These are phyloP conservation scores for Hoplias malabaricus DNA, from an alignment of 2,113 vertebrate genomes.

Conservation along the genomic window DNA sequence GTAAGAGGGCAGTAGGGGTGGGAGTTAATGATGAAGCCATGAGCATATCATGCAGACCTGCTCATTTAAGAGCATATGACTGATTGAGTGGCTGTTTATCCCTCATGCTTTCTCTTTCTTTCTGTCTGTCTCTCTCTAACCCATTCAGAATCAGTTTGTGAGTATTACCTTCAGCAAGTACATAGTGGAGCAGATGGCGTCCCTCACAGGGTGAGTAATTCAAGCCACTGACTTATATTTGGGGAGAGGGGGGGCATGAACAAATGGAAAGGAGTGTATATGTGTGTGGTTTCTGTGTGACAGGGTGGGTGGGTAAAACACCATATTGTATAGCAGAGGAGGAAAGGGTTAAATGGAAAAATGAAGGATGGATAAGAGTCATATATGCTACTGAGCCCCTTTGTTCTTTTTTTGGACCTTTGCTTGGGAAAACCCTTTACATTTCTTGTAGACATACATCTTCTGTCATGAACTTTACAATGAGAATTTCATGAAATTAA, in stretches of 20 bases:
- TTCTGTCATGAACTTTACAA: neutral
- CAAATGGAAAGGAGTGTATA: constrained; percentile 49
- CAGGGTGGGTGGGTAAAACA: constrained; percentile 22
- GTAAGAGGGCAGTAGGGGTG: constrained; percentile 3
- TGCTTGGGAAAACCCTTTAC: constrained; percentile 33
- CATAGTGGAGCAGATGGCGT: constrained; percentile 93
- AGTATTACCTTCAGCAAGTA: constrained; percentile 92
- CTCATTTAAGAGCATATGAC: constrained; percentile 49
- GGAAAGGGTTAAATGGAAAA: constrained; percentile 37
- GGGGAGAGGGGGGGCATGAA: constrained; percentile 44
- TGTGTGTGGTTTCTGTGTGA: constrained; percentile 29
- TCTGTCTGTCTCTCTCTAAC: constrained; percentile 67
- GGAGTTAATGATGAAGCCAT: constrained; percentile 51
- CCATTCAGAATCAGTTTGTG: constrained; percentile 90
- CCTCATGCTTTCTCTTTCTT: constrained; percentile 44
- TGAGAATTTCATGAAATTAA: neutral
- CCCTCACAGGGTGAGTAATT: constrained; percentile 90
- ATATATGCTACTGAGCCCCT: constrained; percentile 15
- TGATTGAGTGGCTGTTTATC: constrained; percentile 36
- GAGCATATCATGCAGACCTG: constrained; percentile 42
- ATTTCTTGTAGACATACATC: neutral
- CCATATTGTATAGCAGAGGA: constrained; percentile 33
- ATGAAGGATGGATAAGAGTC: neutral
- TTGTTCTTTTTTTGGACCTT: neutral
- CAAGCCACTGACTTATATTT: constrained; percentile 53